Percentiles rank a stretch among this genome's conserved stretches.
phyloP scores from a whole-genome alignment of 2,797 vertebrate species.

The Gymnothorax javanicus region DNA sequence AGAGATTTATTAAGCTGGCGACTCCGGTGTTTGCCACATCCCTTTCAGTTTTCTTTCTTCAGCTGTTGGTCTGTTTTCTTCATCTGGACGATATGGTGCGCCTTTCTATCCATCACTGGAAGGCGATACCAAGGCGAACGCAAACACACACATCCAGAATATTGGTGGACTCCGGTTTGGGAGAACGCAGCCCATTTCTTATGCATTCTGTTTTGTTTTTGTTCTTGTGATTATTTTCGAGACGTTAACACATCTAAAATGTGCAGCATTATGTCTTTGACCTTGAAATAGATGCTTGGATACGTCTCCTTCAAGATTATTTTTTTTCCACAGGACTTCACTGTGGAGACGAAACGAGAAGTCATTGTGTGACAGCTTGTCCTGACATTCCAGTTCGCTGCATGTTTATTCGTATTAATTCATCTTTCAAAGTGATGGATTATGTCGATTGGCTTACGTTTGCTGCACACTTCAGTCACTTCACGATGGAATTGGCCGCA shows the following conservation, averaged over 20 bases:
- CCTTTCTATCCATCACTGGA: slow-evolving; percentile 37
- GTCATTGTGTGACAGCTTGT: slow-evolving; percentile 13
- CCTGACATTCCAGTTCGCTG: neutral
- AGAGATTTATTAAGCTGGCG: slow-evolving; percentile 36
- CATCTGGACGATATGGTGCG: neutral
- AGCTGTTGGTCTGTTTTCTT: slow-evolving; percentile 2
- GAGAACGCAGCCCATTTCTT: slow-evolving; percentile 27
- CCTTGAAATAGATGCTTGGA: slow-evolving; percentile 49
- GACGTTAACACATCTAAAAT: slow-evolving; percentile 6
- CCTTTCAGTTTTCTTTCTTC: slow-evolving; percentile 30
- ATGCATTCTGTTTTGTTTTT: slow-evolving; percentile 33
- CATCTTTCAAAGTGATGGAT: neutral
- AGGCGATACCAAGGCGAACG: slow-evolving; percentile 26
- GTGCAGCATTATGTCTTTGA: slow-evolving; percentile 38
- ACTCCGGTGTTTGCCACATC: slow-evolving; percentile 5
- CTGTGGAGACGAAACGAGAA: neutral
- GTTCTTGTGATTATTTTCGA: neutral
- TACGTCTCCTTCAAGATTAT: slow-evolving; percentile 18
- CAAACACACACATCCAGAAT: slow-evolving; percentile 31
- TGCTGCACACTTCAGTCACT: neutral
- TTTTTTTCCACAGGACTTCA: slow-evolving; percentile 13
- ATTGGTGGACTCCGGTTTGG: neutral
- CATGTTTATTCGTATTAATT: slow-evolving; percentile 12
- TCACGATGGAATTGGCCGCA: neutral
- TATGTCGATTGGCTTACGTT: slow-evolving; percentile 5